phyloP scores from a whole-genome alignment of 2,113 vertebrate species.

The Hippocampus comes region DNA sequence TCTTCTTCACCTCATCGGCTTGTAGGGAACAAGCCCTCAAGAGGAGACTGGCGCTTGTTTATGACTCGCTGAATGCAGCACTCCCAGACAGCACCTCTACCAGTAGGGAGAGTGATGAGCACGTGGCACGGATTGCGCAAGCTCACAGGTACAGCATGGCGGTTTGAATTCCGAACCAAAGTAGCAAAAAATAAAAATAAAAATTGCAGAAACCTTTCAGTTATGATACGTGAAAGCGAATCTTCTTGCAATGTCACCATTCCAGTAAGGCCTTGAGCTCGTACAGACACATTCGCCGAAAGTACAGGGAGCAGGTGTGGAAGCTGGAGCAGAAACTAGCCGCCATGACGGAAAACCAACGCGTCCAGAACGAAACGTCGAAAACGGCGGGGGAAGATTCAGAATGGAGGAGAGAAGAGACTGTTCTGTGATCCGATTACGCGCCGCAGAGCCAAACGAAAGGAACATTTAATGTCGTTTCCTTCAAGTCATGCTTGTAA shows the following conservation, averaged over 20 bases:
- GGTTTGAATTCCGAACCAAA: background rate
- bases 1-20: background rate
- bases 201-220: background rate
- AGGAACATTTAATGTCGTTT: background rate
- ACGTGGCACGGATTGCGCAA: constrained; percentile 72
- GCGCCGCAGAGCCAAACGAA: background rate
- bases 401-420: constrained; percentile 65
- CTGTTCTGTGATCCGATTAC: constrained; percentile 46
- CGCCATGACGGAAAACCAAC: constrained; percentile 69
- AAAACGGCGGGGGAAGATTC: constrained; percentile 46
- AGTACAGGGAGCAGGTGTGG: constrained; percentile 78
- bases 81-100: constrained; percentile 60
- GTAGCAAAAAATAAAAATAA: background rate
- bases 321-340: constrained; percentile 75
- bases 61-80: constrained; percentile 69
- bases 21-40: constrained; percentile 71
- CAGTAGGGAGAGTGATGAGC: constrained; percentile 65
- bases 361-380: constrained; percentile 55
- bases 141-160: constrained; percentile 76
- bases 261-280: constrained; percentile 76
- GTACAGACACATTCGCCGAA: constrained; percentile 76
- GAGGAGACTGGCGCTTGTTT: constrained; percentile 65
- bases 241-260: background rate
- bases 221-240: background rate
- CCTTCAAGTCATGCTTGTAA: background rate